These are phyloP conservation scores for Geotrupes spiniger DNA, from an alignment of 2,888 invertebrate species.

Conservation along the genomic window DNA sequence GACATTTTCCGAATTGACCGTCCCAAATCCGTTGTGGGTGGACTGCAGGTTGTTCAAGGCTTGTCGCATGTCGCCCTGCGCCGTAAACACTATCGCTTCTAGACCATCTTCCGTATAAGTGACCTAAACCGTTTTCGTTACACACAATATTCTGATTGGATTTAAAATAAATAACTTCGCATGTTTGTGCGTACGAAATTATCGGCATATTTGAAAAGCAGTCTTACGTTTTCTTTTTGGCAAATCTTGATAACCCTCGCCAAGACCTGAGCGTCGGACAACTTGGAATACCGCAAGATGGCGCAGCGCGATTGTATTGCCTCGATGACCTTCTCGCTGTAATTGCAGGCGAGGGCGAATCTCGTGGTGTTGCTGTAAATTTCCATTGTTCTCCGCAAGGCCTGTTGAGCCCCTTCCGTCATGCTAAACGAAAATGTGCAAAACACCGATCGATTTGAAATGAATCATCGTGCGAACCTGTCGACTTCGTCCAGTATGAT, in stretches of 20 bases:
- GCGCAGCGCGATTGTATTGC: constrained; percentile 99
- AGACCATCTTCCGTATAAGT: constrained; percentile 89
- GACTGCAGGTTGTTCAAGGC: constrained; percentile 97
- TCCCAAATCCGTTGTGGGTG: constrained; percentile 87
- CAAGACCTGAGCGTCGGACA: constrained; percentile 88
- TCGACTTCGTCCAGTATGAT: constrained; percentile 98
- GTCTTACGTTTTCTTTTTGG: constrained; percentile 65
- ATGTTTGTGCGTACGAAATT: too few species aligned
- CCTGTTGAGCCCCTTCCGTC: constrained; percentile 99
- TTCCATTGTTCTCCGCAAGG: constrained; percentile 97
- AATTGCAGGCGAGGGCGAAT: constrained; percentile 97
- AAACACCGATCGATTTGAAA: too few species aligned
- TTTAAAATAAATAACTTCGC: too few species aligned
- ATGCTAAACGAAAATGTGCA: too few species aligned
- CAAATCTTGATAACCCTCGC: constrained; percentile 77
- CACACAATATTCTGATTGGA: too few species aligned
- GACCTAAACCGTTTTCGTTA: constrained; percentile 55
- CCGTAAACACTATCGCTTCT: constrained; percentile 95
- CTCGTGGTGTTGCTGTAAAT: constrained; percentile 95
- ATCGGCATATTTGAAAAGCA: neutral
- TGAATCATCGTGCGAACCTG: too few species aligned
- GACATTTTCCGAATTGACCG: constrained; percentile 90
- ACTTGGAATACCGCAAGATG: constrained; percentile 85
- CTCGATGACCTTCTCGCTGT: constrained; percentile 97
- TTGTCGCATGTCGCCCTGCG: constrained; percentile 98